phyloP scores from a whole-genome alignment of 2,797 vertebrate genomes.

The Premnoplex brunnescens region DNA sequence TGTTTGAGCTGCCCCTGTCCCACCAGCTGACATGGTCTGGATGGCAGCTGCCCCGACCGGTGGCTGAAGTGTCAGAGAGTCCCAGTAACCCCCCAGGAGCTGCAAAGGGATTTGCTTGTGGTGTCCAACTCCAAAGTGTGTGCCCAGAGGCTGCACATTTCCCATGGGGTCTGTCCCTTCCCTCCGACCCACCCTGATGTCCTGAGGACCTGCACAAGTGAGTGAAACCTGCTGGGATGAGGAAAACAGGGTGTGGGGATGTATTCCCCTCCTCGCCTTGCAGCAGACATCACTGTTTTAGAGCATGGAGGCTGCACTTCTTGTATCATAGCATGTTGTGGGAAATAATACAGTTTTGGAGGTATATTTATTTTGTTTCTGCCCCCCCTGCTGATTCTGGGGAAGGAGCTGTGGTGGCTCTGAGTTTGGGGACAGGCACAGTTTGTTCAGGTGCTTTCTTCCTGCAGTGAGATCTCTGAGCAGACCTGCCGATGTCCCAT shows the following conservation, averaged over 20 bases:
- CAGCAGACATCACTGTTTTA: not conserved
- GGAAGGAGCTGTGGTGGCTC: not conserved
- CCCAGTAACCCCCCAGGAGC: not conserved
- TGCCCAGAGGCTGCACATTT: not conserved
- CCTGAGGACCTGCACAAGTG: not conserved
- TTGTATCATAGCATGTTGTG: not conserved
- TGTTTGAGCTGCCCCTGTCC: not conserved
- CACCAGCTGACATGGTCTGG: not conserved
- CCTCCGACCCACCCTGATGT: not conserved
- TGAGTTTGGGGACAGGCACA: not conserved
- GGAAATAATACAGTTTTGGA: not conserved
- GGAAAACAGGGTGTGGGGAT: fast-evolving
- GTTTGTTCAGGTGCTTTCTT: not conserved
- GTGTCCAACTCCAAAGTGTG: not conserved
- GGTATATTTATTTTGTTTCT: not conserved
- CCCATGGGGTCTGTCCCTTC: not conserved
- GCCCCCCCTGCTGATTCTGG: not conserved
- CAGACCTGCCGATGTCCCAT: not conserved
- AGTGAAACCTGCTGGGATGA: not conserved
- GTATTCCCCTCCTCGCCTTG: not conserved
- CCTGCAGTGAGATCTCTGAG: not conserved
- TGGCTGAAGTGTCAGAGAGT: not conserved
- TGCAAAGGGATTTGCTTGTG: not conserved
- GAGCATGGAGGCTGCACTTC: not conserved
- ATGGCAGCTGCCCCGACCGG: not conserved